Evolutionary conservation across 2,113 vertebrate genomes (phyloP).

Genomic region (Melanerpes aurifrons): DNA sequence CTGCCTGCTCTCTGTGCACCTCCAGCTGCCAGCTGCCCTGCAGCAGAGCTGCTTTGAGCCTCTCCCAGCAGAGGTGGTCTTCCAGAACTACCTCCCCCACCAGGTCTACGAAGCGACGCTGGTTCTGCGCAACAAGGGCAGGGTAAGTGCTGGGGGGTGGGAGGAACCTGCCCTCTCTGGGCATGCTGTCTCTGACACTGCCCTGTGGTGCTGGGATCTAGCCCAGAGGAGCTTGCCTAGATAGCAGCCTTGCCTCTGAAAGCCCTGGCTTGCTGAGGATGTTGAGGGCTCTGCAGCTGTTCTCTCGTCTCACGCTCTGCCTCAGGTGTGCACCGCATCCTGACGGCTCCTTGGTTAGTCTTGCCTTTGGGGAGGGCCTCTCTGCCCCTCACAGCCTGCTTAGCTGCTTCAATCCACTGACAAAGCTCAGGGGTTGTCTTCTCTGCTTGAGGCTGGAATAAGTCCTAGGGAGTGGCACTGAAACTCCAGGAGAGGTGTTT

Average conservation of each 20-base stretch:
- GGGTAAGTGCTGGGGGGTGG: constrained; percentile 62
- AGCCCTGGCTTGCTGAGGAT: background rate
- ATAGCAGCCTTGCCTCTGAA: background rate
- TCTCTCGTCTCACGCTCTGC: background rate
- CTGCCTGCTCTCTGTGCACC: background rate
- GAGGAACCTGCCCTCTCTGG: background rate
- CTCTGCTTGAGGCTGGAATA: background rate
- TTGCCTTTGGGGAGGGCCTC: background rate
- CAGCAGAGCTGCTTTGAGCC: constrained; percentile 85
- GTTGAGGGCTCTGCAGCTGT: background rate
- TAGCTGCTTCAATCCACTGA: background rate
- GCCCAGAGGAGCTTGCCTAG: background rate
- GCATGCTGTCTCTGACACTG: background rate
- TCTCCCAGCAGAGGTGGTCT: constrained; percentile 86
- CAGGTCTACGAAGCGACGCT: constrained; percentile 82
- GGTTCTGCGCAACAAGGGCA: constrained; percentile 84
- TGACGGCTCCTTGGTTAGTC: background rate
- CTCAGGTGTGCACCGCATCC: background rate
- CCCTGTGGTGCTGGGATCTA: accelerated
- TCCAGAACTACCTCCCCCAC: constrained; percentile 82
- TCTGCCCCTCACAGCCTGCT: background rate
- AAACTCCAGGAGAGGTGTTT: background rate
- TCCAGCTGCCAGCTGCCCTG: constrained; percentile 74
- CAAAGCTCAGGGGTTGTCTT: background rate
- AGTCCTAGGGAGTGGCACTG: background rate